A percentile compares a stretch with the other conserved stretches of the same genome.
Conservation (phyloP, 2,113 vertebrate species). For the Oncorhynchus clarkii region DNA sequence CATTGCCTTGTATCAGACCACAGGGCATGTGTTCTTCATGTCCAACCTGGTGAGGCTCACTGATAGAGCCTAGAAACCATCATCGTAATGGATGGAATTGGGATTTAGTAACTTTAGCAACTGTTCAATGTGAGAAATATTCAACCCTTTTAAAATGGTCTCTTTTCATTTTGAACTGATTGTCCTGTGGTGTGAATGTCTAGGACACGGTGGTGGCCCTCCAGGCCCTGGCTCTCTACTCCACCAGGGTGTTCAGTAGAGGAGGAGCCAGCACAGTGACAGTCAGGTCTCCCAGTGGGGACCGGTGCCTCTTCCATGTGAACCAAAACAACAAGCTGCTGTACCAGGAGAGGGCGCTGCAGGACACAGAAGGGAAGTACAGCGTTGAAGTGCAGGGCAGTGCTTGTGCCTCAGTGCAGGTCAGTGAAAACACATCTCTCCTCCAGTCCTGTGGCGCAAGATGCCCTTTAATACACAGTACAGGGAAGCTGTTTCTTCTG, state of each 20-base stretch:
- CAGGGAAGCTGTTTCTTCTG: no score
- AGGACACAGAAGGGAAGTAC: constrained; percentile 69
- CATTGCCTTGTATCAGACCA: background rate
- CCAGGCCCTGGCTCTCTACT: constrained; percentile 68
- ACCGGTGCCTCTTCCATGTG: constrained; percentile 70
- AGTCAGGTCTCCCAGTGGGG: constrained; percentile 47
- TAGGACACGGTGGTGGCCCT: constrained; percentile 75
- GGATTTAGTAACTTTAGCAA: no score
- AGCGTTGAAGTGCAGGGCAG: constrained; percentile 55
- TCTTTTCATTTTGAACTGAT: no score
- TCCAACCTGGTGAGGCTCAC: no score
- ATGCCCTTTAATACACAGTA: no score
- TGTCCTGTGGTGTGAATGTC: background rate
- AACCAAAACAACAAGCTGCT: constrained; percentile 77
- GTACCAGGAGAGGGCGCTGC: constrained; percentile 73
- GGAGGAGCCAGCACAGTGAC: constrained; percentile 58
- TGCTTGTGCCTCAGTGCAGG: constrained; percentile 76
- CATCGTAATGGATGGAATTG: no score
- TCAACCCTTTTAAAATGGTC: no score
- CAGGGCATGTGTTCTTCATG: background rate
- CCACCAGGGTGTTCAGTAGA: constrained; percentile 59
- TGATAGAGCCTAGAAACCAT: no score
- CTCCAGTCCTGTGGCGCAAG: no score
- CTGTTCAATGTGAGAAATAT: no score
- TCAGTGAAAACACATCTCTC: constrained; percentile 42